Base-by-base conservation (phyloP, 1,140 invertebrate species). In the Lycorma delicatula region DNA sequence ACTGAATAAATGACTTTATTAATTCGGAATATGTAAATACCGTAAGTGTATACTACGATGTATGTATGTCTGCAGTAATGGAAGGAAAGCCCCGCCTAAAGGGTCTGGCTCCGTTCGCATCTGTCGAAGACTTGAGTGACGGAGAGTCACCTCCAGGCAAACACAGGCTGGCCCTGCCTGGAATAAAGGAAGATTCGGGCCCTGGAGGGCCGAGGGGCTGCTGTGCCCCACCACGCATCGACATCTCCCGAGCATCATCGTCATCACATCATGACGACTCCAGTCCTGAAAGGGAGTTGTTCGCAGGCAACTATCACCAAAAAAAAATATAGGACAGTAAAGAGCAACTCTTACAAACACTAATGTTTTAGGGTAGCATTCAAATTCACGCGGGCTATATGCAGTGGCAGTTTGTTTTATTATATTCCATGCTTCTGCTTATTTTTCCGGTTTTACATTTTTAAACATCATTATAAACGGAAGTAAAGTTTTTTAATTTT, bases 21-120 rank as follows among this genome's bases (percentile, higher is more conserved):
- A n/a, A n/a, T n/a, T n/a, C n/a, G n/a, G n/a, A n/a, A n/a, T n/a
- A n/a, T n/a, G n/a, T n/a, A n/a, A n/a, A n/a, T n/a, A n/a, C n/a
- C n/a, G n/a, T n/a, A n/a, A n/a, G n/a, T n/a, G n/a, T n/a, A n/a
- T n/a, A n/a, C n/a, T n/a, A n/a, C n/a, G n/a, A n/a, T n/a, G n/a
- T n/a, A n/a, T n/a, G n/a, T n/a, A n/a, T n/a, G n/a, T n/a, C n/a
- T n/a, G n/a, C n/a, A n/a, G n/a, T n/a, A n/a, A n/a, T n/a, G n/a
- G n/a, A n/a, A n/a, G n/a, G n/a, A n/a, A n/a, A n/a, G n/a, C 26
- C 28, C 50, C 28, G 49, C 52, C 31, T n/a, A 34, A 57, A 57
- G 53, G 89, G 89, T 72, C 87, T 88, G 70, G 91, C 91, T 68
- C 91, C 91, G 68, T 87, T 93, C 72, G 91, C 91, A 70, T 93